A percentile compares a stretch with the other conserved stretches of the same genome.
These are phyloP conservation scores for Pseudomugil tenellus DNA, from an alignment of 2,797 vertebrate genomes.

Conservation along the genomic window DNA sequence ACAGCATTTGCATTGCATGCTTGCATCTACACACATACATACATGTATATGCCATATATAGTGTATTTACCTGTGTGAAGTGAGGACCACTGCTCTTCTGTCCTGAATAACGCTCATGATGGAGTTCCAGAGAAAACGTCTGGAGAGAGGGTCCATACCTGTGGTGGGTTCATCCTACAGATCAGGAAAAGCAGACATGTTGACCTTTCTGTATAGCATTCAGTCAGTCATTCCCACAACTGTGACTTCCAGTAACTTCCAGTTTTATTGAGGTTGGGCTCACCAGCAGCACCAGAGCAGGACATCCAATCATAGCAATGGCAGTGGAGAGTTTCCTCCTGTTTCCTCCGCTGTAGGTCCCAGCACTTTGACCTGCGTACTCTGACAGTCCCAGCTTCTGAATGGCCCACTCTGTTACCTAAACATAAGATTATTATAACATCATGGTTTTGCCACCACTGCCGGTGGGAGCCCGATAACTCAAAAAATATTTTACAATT, in stretches of 20 bases:
- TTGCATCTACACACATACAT: background rate
- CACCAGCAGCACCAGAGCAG: constrained; percentile 90
- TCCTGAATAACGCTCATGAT: constrained; percentile 91
- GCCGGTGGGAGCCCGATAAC: too few relatives aligned
- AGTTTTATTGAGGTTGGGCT: constrained; percentile 39
- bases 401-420: constrained; percentile 94
- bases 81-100: constrained; percentile 91
- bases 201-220: background rate
- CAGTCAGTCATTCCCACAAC: background rate
- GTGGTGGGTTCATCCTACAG: constrained; percentile 93
- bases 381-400: constrained; percentile 88
- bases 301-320: constrained; percentile 93
- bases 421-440: constrained; percentile 2
- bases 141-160: constrained; percentile 94
- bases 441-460: too few relatives aligned
- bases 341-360: constrained; percentile 94
- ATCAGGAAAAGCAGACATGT: background rate
- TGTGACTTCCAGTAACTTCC: background rate
- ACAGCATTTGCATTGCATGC: background rate
- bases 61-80: constrained; percentile 90
- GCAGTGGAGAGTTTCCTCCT: constrained; percentile 94
- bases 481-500: too few relatives aligned
- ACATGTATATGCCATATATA: background rate
- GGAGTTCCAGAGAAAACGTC: constrained; percentile 92
- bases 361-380: constrained; percentile 83